Percentiles rank a stretch among this genome's conserved stretches.
These are phyloP conservation scores for Drosophila azteca DNA, from an alignment of 1,140 invertebrate genomes.

Conservation along the genomic window DNA sequence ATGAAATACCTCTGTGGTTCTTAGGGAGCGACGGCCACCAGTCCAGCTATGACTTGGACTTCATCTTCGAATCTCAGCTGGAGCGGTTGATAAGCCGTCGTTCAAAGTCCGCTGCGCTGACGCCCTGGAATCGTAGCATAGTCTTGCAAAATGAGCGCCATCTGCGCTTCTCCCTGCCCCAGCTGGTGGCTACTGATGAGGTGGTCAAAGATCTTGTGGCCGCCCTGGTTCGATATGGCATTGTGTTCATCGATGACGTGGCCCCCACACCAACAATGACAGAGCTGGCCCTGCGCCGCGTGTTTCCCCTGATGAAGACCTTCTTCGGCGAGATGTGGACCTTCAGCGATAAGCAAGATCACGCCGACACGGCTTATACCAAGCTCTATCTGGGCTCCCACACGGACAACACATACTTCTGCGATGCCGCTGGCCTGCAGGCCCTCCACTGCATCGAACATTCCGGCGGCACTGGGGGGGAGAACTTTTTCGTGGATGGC, in stretches of 20 bases:
- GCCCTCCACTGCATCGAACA: slow-evolving; percentile 88
- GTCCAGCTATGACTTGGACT: slow-evolving; percentile 65
- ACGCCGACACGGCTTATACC: slow-evolving; percentile 89
- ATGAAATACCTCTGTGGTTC: not conserved
- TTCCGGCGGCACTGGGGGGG: slow-evolving; percentile 86
- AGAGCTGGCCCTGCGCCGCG: slow-evolving; percentile 68
- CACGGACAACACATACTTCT: slow-evolving; percentile 90
- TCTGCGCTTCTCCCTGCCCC: slow-evolving; percentile 49
- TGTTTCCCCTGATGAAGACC: slow-evolving; percentile 86
- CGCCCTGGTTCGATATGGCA: slow-evolving; percentile 69
- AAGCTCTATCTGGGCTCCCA: slow-evolving; percentile 85
- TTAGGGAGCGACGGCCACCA: slow-evolving; percentile 75
- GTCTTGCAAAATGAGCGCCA: slow-evolving; percentile 57
- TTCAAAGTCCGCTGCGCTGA: slow-evolving; percentile 48
- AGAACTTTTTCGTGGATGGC: slow-evolving; percentile 89
- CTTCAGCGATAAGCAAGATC: slow-evolving; percentile 85
- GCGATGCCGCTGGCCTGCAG: slow-evolving; percentile 88
- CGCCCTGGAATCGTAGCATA: slow-evolving; percentile 66
- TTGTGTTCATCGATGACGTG: slow-evolving; percentile 78
- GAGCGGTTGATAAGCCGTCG: slow-evolving; percentile 52
- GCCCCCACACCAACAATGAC: slow-evolving; percentile 72
- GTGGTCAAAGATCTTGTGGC: slow-evolving; percentile 51
- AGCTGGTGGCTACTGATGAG: slow-evolving; percentile 50
- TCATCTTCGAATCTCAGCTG: slow-evolving; percentile 60
- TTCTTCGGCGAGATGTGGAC: slow-evolving; percentile 88